Evolutionary conservation across 2,888 invertebrate species (phyloP).

Genomic region (Campopleginae sp.): DNA sequence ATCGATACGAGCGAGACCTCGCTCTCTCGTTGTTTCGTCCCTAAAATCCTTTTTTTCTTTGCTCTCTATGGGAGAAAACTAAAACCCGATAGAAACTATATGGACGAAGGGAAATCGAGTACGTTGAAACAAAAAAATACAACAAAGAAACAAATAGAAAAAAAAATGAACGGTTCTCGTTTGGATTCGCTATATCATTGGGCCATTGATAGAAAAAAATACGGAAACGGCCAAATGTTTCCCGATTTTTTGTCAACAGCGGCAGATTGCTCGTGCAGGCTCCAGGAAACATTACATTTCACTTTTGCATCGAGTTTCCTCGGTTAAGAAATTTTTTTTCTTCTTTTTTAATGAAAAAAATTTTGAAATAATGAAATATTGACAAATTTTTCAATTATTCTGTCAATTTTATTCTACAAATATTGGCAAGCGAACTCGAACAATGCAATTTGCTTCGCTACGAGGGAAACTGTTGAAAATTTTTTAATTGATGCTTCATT

Average conservation of each 20-base stretch:
- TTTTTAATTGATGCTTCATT: neutral
- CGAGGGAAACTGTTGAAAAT: too few species aligned
- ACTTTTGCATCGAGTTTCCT: conserved; percentile 24
- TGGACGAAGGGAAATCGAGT: conserved; percentile 54
- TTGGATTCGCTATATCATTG: conserved; percentile 51
- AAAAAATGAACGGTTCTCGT: conserved; percentile 55
- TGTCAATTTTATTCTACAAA: neutral
- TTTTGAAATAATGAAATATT: neutral
- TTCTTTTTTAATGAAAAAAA: conserved; percentile 18
- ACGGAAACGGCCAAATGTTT: conserved; percentile 71
- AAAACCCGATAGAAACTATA: conserved; percentile 56
- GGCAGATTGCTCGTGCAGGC: conserved; percentile 40
- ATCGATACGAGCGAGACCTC: conserved; percentile 52
- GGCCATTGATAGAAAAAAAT: conserved; percentile 61
- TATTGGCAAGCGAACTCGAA: neutral
- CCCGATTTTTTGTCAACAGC: conserved; percentile 68
- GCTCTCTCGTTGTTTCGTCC: conserved; percentile 36
- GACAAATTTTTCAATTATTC: neutral
- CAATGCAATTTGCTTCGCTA: neutral
- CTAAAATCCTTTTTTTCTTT: conserved; percentile 39
- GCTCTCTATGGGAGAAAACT: conserved; percentile 52
- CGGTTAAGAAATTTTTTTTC: too few species aligned
- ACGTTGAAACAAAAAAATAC: too few species aligned
- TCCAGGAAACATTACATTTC: conserved; percentile 30
- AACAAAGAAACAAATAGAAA: conserved; percentile 49